Base-by-base conservation (phyloP, 1,140 invertebrate species). In the Drosophila setifemur region DNA sequence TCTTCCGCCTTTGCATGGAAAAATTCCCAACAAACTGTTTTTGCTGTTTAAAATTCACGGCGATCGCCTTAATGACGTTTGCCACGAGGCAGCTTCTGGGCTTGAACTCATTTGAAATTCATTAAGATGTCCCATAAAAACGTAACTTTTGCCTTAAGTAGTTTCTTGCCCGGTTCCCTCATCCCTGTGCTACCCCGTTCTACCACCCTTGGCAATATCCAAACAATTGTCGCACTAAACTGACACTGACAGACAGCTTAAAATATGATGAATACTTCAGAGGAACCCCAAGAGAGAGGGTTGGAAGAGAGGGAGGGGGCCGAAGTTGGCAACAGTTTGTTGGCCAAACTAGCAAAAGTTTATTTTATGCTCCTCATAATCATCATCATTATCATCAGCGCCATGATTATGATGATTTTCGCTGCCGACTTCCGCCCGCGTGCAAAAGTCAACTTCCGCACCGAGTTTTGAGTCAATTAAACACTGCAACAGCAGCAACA, bases 401-500 rank as follows among this genome's bases (percentile, higher is more conserved):
- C 9, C 40, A 42, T 47, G 19, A 68, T 55, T 43, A 16, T 42
- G 4, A 67, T 67, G 57, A 52, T 63, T 44, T 39, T 58, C 21
- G 39, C 64, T 64, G 37, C 50, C 52, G 29, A 75, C 76, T 82
- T 81, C 76, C 77, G 77, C 48, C 67, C 60, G 67, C 73, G 67
- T 76, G 53, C 81, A 74, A 74, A 75, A 81, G 33, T 54, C 60
- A 66, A 82, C 77, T 81, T 81, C 77, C 77, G 77, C 54, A 31
- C 63, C 52, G 74, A 79, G 69, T 78, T 73, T 79, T 73, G 69
- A 81, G 72, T 71, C 76, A 81, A 75, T 81, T 75, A 75, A 81
- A 61, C 72, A 71, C 66, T 72, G 69, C 37, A n/a, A n/a, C n/a
- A n/a, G n/a, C n/a, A n/a, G n/a, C n/a, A n/a, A n/a, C n/a, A n/a